Percentiles rank a stretch among this genome's conserved stretches.
Conservation (phyloP, 2,113 vertebrate species). For the Arothron firmamentum region DNA sequence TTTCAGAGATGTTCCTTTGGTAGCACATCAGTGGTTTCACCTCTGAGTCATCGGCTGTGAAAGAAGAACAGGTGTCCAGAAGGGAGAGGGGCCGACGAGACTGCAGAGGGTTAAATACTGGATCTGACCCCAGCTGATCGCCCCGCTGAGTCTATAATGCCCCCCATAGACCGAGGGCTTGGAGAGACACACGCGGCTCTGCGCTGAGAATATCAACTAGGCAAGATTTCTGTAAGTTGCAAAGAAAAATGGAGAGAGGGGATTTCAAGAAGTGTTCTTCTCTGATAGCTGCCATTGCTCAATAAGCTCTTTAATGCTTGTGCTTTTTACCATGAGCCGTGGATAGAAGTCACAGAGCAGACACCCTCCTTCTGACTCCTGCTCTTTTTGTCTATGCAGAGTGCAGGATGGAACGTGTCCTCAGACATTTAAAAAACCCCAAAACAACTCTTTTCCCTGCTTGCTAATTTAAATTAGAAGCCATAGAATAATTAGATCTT, state of each 20-base stretch:
- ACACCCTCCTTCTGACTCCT: conserved; percentile 26
- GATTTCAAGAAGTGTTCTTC: conserved; percentile 54
- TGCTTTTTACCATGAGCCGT: conserved; percentile 45
- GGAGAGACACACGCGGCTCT: conserved; percentile 32
- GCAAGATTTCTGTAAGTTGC: conserved; percentile 27
- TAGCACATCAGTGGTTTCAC: conserved; percentile 14
- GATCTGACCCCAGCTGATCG: conserved; percentile 57
- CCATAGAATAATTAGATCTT: neutral
- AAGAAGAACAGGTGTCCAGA: conserved; percentile 53
- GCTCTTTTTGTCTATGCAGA: conserved; percentile 15
- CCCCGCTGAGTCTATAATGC: conserved; percentile 64
- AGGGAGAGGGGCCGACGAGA: conserved; percentile 39
- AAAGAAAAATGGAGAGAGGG: conserved; percentile 17
- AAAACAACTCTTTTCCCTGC: neutral
- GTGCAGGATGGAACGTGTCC: conserved; percentile 6
- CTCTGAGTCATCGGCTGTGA: conserved; percentile 26
- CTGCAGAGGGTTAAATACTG: conserved; percentile 60
- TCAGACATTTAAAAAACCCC: neutral
- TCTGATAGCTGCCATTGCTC: conserved; percentile 50
- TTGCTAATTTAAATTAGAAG: conserved; percentile 3
- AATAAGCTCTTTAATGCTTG: conserved; percentile 53
- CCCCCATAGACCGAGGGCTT: conserved; percentile 52
- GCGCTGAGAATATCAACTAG: conserved; percentile 59
- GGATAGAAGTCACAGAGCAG: conserved; percentile 34
- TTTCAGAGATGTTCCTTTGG: conserved; percentile 8